Percentiles rank a stretch among this genome's conserved stretches.
Conservation (phyloP, 2,888 invertebrate genomes). For the Galerucella pusilla region DNA sequence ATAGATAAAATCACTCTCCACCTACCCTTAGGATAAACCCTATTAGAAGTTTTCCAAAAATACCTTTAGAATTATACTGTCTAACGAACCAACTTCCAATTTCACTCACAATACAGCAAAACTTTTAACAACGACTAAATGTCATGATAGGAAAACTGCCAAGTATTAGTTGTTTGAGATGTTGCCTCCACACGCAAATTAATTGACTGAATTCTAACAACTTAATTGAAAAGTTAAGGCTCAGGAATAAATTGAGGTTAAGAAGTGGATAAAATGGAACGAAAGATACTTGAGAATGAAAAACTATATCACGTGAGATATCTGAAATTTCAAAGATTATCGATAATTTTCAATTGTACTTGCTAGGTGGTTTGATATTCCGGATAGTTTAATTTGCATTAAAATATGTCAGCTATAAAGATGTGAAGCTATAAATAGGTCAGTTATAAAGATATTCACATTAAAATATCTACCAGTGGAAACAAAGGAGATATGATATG, state of each 20-base stretch:
- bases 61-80: constrained; percentile 4
- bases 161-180: constrained; percentile 29
- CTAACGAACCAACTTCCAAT: constrained; percentile 29
- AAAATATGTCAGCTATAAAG: too few species aligned
- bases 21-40: background rate
- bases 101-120: constrained; percentile 19
- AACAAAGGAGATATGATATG: too few species aligned
- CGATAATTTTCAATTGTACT: too few species aligned
- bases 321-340: too few species aligned
- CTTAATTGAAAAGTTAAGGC: constrained; percentile 27
- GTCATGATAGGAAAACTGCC: constrained; percentile 23
- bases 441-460: too few species aligned
- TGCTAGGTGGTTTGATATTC: too few species aligned
- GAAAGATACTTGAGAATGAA: too few species aligned
- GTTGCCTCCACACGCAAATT: constrained; percentile 36
- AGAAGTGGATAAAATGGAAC: background rate
- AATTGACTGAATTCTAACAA: constrained; percentile 34
- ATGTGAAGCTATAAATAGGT: too few species aligned
- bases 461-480: too few species aligned
- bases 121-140: constrained; percentile 24
- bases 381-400: too few species aligned
- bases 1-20: constrained; percentile 2
- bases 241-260: background rate
- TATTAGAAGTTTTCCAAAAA: constrained; percentile 14
- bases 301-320: too few species aligned